These are phyloP conservation scores for Pomacea maculata DNA, from an alignment of 1,140 invertebrate species.

Conservation along the genomic window DNA sequence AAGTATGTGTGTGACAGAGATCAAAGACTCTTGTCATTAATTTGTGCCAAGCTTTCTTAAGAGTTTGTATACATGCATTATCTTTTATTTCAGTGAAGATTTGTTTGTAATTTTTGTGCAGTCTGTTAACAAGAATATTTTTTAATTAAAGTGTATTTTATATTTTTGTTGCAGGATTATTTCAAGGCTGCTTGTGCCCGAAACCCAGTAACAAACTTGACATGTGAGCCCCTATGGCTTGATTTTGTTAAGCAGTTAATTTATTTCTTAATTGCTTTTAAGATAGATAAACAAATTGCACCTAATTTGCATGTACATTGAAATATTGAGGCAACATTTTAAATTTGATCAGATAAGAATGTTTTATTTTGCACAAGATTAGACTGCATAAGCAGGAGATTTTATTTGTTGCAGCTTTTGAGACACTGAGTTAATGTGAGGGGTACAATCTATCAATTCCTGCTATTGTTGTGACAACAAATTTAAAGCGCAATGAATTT, in stretches of 20 bases:
- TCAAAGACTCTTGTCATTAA: background rate
- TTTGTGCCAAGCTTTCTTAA: background rate
- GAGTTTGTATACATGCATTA: no score
- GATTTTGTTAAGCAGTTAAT: background rate
- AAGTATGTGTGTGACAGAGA: background rate
- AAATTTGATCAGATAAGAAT: background rate
- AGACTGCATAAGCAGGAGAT: background rate
- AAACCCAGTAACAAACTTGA: slow-evolving; percentile 41
- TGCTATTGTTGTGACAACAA: background rate
- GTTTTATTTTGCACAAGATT: background rate
- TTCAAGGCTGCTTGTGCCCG: slow-evolving; percentile 34
- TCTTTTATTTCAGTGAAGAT: no score
- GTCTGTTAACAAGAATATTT: background rate
- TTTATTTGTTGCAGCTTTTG: background rate
- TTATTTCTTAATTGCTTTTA: background rate
- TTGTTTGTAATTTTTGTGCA: background rate
- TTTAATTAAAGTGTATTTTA: background rate
- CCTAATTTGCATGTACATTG: background rate
- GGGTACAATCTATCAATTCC: background rate
- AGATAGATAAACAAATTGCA: background rate
- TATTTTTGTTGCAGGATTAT: slow-evolving; percentile 16
- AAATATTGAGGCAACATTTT: background rate
- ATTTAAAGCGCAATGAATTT: background rate
- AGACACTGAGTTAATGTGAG: background rate
- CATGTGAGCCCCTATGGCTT: slow-evolving; percentile 26